Evolutionary conservation across 2,888 invertebrate species (phyloP).

Genomic region (Aspidiotus rigidus): DNA sequence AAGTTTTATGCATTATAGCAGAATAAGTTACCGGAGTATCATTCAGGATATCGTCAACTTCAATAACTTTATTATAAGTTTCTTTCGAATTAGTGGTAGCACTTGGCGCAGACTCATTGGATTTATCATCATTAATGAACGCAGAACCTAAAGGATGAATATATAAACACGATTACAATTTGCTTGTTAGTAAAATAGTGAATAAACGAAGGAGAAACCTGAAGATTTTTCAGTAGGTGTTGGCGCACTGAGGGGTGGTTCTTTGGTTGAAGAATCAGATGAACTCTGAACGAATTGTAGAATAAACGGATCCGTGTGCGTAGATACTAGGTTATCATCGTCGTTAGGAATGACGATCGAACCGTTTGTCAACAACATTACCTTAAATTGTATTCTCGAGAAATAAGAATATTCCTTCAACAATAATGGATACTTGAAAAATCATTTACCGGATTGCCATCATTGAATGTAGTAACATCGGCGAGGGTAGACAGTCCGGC

Average conservation of each 20-base stretch:
- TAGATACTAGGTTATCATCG: conserved; percentile 10
- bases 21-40: too few relatives aligned
- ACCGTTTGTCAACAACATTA: conserved; percentile 15
- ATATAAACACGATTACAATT: too few relatives aligned
- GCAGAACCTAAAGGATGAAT: too few relatives aligned
- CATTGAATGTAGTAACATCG: conserved; percentile 12
- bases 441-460: conserved; percentile 17
- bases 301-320: conserved; percentile 21
- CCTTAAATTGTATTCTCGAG: conserved; percentile 9
- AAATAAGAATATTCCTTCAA: not conserved
- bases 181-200: too few relatives aligned
- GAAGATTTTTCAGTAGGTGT: not conserved
- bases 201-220: too few relatives aligned
- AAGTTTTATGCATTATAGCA: too few relatives aligned
- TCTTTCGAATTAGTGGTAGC: too few relatives aligned
- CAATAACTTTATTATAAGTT: too few relatives aligned
- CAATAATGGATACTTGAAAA: not conserved
- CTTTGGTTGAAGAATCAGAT: conserved; percentile 2
- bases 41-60: too few relatives aligned
- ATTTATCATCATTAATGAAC: too few relatives aligned
- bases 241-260: not conserved
- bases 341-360: conserved; percentile 22
- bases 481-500: not conserved
- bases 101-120: too few relatives aligned
- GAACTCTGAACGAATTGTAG: conserved; percentile 12